Conservation (phyloP, 2,888 invertebrate species). For the Ceraclea dissimilis region DNA sequence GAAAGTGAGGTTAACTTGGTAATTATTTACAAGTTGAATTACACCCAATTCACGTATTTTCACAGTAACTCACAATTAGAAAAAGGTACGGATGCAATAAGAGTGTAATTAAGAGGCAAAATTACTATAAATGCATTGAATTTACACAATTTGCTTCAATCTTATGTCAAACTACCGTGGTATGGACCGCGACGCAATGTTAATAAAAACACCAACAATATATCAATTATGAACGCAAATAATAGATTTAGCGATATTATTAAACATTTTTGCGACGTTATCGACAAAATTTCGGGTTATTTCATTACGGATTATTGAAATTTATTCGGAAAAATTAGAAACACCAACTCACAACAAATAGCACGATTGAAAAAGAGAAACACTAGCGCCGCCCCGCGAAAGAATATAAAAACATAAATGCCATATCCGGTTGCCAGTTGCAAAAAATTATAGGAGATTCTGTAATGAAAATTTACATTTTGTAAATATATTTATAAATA, state of each 20-base stretch:
- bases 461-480: no score
- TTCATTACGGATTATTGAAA: conserved; percentile 13
- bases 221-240: not conserved
- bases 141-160: no score
- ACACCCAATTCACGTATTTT: no score
- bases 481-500: no score
- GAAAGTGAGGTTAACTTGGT: not conserved
- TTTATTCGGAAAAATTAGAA: conserved; percentile 10
- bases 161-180: no score
- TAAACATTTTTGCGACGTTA: not conserved
- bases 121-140: no score
- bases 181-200: no score
- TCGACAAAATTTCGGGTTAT: not conserved
- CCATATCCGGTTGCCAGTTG: conserved; percentile 15
- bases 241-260: not conserved
- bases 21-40: no score
- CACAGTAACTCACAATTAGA: no score
- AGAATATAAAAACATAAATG: not conserved
- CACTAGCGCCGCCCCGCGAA: conserved; percentile 7
- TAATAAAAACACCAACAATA: not conserved
- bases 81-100: no score
- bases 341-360: conserved; percentile 17
- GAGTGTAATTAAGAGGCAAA: no score
- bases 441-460: conserved; percentile 2
- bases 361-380: conserved; percentile 14